Percentiles rank a stretch among this genome's conserved stretches.
Evolutionary conservation across 2,113 vertebrate species (phyloP).

Genomic region (Pelvicachromis taeniatus): DNA sequence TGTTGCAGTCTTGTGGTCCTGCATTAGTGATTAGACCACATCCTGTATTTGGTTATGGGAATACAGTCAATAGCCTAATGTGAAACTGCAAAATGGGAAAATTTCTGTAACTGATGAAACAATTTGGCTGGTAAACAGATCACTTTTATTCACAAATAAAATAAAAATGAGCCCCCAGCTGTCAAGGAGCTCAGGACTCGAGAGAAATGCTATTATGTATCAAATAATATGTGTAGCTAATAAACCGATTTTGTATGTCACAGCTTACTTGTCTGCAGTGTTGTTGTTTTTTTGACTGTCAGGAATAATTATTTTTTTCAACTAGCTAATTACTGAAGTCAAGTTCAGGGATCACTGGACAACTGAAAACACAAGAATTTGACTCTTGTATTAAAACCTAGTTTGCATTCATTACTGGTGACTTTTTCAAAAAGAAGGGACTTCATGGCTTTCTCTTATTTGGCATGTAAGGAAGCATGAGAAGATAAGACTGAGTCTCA

Average conservation of each 20-base stretch:
- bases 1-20: neutral
- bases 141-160: neutral
- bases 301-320: neutral
- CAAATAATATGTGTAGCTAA: neutral
- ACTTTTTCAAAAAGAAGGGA: neutral
- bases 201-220: neutral
- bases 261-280: neutral
- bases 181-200: fast-evolving
- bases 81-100: neutral
- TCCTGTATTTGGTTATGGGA: neutral
- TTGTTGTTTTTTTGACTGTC: neutral
- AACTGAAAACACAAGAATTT: neutral
- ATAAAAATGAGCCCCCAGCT: neutral
- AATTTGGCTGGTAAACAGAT: neutral
- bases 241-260: neutral
- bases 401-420: neutral
- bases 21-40: neutral
- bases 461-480: neutral
- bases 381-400: neutral
- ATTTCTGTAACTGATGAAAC: neutral
- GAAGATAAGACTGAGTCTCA: neutral
- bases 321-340: neutral
- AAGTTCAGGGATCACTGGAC: neutral
- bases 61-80: neutral
- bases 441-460: neutral